phyloP scores from a whole-genome alignment of 2,113 vertebrate genomes.

The Onychostruthus taczanowskii region DNA sequence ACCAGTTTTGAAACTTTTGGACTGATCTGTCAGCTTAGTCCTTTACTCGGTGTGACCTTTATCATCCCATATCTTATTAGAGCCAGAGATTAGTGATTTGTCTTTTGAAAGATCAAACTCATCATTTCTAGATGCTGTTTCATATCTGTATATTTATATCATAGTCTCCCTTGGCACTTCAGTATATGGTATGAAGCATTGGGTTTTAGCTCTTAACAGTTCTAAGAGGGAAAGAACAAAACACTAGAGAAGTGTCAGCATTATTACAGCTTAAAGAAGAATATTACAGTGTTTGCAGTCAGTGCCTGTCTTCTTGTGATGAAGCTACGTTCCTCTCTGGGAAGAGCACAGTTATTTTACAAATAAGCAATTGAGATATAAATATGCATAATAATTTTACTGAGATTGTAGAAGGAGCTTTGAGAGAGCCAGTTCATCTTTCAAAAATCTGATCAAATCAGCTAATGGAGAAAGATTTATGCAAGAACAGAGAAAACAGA shows the following conservation, averaged over 20 bases:
- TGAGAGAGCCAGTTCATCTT: not conserved
- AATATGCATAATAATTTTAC: not conserved
- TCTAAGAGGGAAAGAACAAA: not conserved
- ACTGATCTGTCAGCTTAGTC: not conserved
- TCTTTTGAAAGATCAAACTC: conserved; percentile 45
- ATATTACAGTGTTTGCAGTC: not conserved
- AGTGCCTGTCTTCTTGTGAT: not conserved
- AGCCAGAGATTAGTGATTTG: conserved; percentile 37
- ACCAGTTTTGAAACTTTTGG: conserved; percentile 12
- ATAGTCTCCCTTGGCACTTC: conserved; percentile 10
- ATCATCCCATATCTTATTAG: not conserved
- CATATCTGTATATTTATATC: conserved; percentile 29
- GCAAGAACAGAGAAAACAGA: not conserved
- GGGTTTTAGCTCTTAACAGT: not conserved
- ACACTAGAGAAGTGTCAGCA: conserved; percentile 9
- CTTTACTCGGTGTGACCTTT: conserved; percentile 41
- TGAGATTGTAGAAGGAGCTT: not conserved
- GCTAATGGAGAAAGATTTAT: not conserved
- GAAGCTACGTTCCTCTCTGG: not conserved
- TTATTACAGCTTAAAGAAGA: conserved; percentile 12
- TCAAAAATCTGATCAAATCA: not conserved
- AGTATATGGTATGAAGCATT: not conserved
- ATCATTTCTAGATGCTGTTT: conserved; percentile 26
- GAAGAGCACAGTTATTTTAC: not conserved
- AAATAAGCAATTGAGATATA: conserved; percentile 8